Evolutionary conservation across 2,888 invertebrate species (phyloP), one percentile per base, ranked within the genome.

Genomic region (Sesia bembeciformis): DNA sequence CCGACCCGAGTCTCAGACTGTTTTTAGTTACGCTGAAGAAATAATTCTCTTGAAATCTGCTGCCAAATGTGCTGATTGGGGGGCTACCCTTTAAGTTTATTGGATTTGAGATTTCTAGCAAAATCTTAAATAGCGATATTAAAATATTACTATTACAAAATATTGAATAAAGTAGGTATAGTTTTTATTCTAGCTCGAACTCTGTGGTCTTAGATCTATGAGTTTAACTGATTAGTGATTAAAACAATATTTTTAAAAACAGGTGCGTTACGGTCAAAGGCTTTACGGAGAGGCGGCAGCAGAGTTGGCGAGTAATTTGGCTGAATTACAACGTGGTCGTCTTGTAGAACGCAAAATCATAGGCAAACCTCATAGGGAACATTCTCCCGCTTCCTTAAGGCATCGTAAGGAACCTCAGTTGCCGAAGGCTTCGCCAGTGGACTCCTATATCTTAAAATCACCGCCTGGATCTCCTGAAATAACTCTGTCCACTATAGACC

Each of bases 261-360:
- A 89, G 88, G 81, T 88, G 0, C 75, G 68, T 39, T 74, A 64
- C 1, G 85, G 87, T 0, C 84, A 88, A 49, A 67, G 67, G 41
- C 58, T 85, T 5, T 88, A 83, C 62, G 81, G 85, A 1, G 81
- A 81, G 51, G 87, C 87, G 2, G 85, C 86, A 0, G 71, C 79
- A 0, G 84, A 85, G 43, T 60, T 87, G 5, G 85, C 84, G 3
- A 74, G 61, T 56, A 84, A 84, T 51, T 59, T 87, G 38, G 64
- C 76, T 0, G 85, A 86, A 42, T 57, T 88, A 40, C 86, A 84
- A 54, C 74, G 77, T 0, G 79, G 81, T 0, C 65, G 78, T 0
- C 53, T 58, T 0, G 55, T 58, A 3, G 79, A 78, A 0, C 63
- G 71, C 38, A 74, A 64, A 53, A 65, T 81, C 4, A 76, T 66